phyloP scores from a whole-genome alignment of 2,797 vertebrate genomes.

The Hyperoplus immaculatus region DNA sequence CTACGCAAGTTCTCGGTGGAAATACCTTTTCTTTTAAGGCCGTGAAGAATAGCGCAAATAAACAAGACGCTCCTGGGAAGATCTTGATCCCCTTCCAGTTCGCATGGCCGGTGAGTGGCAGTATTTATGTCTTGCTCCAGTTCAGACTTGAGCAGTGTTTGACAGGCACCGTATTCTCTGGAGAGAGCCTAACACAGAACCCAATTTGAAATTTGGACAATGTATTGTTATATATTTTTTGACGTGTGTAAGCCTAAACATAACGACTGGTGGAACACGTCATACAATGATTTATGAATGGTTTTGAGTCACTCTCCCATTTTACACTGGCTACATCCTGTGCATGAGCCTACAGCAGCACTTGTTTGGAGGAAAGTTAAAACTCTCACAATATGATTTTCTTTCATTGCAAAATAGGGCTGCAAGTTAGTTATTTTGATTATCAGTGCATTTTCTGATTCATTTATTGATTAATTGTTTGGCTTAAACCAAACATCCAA shows the following conservation, averaged over 20 bases:
- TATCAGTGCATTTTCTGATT: background rate
- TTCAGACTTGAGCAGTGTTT: background rate
- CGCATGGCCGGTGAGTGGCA: constrained; percentile 94
- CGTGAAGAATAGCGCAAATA: constrained; percentile 81
- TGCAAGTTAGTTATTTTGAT: background rate
- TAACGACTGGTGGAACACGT: background rate
- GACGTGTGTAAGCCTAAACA: background rate
- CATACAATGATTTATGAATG: background rate
- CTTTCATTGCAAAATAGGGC: background rate
- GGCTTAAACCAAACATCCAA: background rate
- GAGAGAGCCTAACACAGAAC: background rate
- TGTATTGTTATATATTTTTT: background rate
- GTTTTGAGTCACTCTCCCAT: background rate
- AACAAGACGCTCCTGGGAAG: constrained; percentile 86
- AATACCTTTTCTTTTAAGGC: constrained; percentile 94
- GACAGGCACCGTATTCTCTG: background rate
- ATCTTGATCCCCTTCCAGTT: constrained; percentile 95
- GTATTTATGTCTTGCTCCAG: background rate
- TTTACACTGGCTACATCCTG: background rate
- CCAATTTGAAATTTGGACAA: background rate
- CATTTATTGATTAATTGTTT: background rate
- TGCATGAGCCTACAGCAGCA: background rate
- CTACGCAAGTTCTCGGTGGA: constrained; percentile 95
- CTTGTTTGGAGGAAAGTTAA: background rate
- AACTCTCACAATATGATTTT: background rate